These are phyloP conservation scores for Columba guinea DNA, from an alignment of 2,797 vertebrate species.

Conservation along the genomic window DNA sequence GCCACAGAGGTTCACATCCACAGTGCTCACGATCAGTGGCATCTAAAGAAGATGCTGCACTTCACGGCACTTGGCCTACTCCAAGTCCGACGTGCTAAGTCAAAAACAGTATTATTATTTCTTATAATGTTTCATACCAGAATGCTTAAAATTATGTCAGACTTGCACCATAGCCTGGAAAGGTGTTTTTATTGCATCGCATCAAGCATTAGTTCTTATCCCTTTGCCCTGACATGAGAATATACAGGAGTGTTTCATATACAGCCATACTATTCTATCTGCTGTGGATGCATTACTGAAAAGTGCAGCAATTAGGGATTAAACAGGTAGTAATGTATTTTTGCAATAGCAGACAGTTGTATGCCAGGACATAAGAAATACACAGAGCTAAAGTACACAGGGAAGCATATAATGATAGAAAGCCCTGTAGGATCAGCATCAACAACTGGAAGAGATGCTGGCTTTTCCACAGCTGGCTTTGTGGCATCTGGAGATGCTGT, in stretches of 20 bases:
- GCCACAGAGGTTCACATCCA: neutral
- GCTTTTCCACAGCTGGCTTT: neutral
- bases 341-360: neutral
- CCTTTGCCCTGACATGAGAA: neutral
- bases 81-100: neutral
- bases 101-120: neutral
- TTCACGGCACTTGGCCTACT: neutral
- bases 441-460: neutral
- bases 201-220: neutral
- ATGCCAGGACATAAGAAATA: neutral
- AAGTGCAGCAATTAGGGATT: neutral
- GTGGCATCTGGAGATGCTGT: neutral
- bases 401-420: neutral
- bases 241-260: neutral
- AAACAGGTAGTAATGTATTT: neutral
- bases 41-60: neutral
- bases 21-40: neutral
- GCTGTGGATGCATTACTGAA: neutral
- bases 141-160: neutral
- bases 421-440: neutral
- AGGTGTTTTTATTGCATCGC: neutral
- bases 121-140: neutral
- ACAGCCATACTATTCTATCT: neutral
- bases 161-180: neutral
- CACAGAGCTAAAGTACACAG: neutral